Evolutionary conservation across 2,797 vertebrate species (phyloP).

Genomic region (Schizopygopsis malacanthus): DNA sequence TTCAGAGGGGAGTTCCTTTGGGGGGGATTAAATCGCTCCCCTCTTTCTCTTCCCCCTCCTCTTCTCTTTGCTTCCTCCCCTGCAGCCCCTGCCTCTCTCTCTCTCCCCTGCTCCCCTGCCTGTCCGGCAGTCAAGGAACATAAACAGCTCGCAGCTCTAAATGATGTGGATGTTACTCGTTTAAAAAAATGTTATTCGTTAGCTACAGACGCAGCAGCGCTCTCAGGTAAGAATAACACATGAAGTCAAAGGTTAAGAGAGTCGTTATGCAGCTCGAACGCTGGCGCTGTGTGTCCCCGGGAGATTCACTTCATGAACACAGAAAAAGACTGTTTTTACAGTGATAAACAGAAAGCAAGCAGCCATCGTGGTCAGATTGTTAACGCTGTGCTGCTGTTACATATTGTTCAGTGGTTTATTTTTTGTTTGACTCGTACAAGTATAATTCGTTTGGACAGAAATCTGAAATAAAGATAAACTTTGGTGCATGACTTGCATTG

Average conservation of each 20-base stretch:
- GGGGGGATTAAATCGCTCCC: conserved; percentile 85
- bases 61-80: conserved; percentile 24
- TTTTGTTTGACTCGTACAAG: conserved; percentile 12
- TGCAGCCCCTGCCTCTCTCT: conserved; percentile 69
- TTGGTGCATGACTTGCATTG: neutral
- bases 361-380: conserved; percentile 46
- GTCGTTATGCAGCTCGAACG: conserved; percentile 73
- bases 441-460: neutral
- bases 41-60: conserved; percentile 46
- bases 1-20: conserved; percentile 88
- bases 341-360: conserved; percentile 61
- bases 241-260: conserved; percentile 81
- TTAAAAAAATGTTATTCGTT: conserved; percentile 63
- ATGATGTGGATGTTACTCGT: conserved; percentile 66
- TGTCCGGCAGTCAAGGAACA: conserved; percentile 67
- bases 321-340: conserved; percentile 64
- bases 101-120: conserved; percentile 75
- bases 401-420: conserved; percentile 23
- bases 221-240: conserved; percentile 81
- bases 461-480: neutral
- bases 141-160: conserved; percentile 81
- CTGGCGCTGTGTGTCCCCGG: conserved; percentile 62
- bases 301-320: conserved; percentile 48
- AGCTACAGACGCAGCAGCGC: conserved; percentile 69
- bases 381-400: conserved; percentile 28